phyloP scores from a whole-genome alignment of 2,797 vertebrate species.

The Avahi laniger region DNA sequence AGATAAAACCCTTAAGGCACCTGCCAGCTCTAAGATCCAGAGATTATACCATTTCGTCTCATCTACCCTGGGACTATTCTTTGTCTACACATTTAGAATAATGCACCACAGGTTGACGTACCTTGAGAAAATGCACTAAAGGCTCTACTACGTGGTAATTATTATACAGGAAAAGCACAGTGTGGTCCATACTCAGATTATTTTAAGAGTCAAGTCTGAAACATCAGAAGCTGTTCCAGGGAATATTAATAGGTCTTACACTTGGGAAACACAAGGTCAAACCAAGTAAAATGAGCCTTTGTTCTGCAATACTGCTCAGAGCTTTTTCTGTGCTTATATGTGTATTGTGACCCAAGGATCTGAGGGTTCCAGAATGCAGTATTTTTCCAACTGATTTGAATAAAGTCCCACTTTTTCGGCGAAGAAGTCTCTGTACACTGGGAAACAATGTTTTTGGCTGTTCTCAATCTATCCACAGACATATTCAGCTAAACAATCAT shows the following conservation, averaged over 20 bases:
- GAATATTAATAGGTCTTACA: not conserved
- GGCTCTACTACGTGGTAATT: not conserved
- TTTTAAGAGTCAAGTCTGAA: slow-evolving; percentile 33
- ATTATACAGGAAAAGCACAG: not conserved
- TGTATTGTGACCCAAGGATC: not conserved
- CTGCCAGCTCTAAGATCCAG: not conserved
- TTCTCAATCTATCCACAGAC: not conserved
- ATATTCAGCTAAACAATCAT: not conserved
- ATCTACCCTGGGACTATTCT: not conserved
- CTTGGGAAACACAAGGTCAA: not conserved
- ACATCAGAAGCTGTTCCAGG: not conserved
- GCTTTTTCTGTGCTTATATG: not conserved
- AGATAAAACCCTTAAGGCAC: not conserved
- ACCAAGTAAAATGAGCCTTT: not conserved
- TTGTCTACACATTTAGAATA: not conserved
- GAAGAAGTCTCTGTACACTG: not conserved
- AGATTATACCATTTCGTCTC: not conserved
- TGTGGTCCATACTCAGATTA: not conserved
- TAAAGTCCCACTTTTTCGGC: not conserved
- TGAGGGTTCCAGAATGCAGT: not conserved
- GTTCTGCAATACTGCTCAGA: not conserved
- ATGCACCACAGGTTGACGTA: not conserved
- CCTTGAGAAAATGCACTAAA: not conserved
- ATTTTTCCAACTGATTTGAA: not conserved
- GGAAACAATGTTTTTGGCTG: not conserved